Evolutionary conservation across 2,797 vertebrate genomes (phyloP).

Genomic region (Lindbergichthys nudifrons): DNA sequence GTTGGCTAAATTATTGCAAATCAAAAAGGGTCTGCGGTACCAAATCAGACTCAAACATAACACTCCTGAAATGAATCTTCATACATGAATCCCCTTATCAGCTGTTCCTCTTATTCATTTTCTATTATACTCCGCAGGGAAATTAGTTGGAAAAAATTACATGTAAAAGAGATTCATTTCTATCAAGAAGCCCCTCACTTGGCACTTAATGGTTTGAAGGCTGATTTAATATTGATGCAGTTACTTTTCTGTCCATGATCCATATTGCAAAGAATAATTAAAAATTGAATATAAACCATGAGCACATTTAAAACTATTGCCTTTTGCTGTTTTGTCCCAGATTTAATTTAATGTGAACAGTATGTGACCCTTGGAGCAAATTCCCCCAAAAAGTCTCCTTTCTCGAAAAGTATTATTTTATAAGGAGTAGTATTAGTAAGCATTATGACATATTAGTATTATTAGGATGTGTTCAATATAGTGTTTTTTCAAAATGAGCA

Average conservation of each 20-base stretch:
- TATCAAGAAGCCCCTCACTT: conserved; percentile 57
- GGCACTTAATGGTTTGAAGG: conserved; percentile 59
- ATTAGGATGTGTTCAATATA: too few species aligned
- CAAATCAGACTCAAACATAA: conserved; percentile 67
- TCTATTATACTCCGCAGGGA: conserved; percentile 78
- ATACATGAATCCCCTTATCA: conserved; percentile 76
- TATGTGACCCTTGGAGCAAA: neutral
- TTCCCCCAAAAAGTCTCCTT: neutral
- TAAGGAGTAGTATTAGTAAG: too few species aligned
- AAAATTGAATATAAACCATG: conserved; percentile 18
- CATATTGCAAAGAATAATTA: conserved; percentile 29
- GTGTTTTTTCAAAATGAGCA: neutral
- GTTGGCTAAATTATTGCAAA: conserved; percentile 63
- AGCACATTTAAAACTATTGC: neutral
- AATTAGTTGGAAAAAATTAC: conserved; percentile 77
- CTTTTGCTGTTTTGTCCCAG: neutral
- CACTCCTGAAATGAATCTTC: conserved; percentile 59
- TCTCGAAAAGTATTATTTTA: too few species aligned
- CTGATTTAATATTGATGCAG: conserved; percentile 53
- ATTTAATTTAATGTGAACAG: neutral
- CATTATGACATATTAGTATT: too few species aligned
- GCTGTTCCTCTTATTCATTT: conserved; percentile 73
- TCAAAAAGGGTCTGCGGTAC: conserved; percentile 62
- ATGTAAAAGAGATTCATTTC: conserved; percentile 73
- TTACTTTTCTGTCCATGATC: conserved; percentile 41